Conservation (phyloP, 2,113 vertebrate genomes). For the Halcyon senegalensis region DNA sequence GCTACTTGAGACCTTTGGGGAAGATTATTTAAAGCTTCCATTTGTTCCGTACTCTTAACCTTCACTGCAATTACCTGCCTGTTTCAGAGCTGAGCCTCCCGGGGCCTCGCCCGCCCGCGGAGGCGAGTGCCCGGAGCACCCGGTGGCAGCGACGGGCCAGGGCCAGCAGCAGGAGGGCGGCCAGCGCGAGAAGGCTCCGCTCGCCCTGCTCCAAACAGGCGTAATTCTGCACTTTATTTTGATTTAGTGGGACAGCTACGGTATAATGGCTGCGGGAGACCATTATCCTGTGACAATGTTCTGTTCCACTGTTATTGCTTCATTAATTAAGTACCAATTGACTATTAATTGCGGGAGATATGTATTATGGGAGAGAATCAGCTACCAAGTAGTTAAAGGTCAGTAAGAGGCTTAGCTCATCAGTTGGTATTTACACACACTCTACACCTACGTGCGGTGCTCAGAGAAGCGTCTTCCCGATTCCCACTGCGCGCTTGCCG, state of each 20-base stretch:
- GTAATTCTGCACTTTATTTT: slow-evolving; percentile 12
- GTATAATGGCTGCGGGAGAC: slow-evolving; percentile 43
- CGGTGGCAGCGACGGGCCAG: slow-evolving; percentile 42
- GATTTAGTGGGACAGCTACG: slow-evolving; percentile 52
- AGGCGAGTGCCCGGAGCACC: not conserved
- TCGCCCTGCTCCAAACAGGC: slow-evolving; percentile 35
- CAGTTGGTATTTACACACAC: not conserved
- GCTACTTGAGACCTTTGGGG: not conserved
- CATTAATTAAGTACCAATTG: slow-evolving; percentile 68
- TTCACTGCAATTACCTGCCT: not conserved
- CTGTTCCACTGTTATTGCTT: slow-evolving; percentile 42
- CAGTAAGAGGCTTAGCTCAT: not conserved
- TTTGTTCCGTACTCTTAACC: not conserved
- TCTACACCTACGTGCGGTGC: rapidly evolving
- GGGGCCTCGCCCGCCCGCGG: not conserved
- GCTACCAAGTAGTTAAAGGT: slow-evolving; percentile 15
- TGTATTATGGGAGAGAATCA: not conserved
- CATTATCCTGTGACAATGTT: slow-evolving; percentile 50
- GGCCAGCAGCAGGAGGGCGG: not conserved
- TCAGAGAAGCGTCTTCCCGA: not conserved
- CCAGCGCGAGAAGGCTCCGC: not conserved
- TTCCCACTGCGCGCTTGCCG: rapidly evolving
- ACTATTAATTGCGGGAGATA: slow-evolving; percentile 27
- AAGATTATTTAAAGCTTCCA: not conserved
- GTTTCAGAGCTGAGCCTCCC: not conserved